Conservation (phyloP, 2,888 invertebrate species). For the Trissolcus japonicus region DNA sequence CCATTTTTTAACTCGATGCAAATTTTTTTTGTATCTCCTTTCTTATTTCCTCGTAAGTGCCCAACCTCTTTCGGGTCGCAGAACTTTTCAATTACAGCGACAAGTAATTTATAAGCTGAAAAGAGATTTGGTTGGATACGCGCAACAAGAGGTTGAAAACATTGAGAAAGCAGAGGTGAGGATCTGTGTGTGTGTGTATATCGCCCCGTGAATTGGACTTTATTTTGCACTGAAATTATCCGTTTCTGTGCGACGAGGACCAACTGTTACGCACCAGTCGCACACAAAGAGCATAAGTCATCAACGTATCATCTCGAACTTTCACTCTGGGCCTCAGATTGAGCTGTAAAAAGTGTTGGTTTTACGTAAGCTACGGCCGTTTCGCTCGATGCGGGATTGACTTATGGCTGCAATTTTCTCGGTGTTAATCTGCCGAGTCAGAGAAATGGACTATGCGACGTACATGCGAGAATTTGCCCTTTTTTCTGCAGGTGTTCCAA, state of each 20-base stretch:
- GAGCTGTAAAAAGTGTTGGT: conserved; percentile 50
- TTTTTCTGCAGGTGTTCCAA: no score
- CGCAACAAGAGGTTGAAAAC: conserved; percentile 11
- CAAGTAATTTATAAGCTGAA: conserved; percentile 7
- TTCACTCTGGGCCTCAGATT: conserved; percentile 56
- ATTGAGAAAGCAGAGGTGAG: conserved; percentile 43
- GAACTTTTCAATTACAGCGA: conserved; percentile 32
- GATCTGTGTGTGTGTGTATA: conserved; percentile 24
- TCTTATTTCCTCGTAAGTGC: background rate
- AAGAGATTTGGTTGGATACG: background rate
- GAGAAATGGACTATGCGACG: background rate
- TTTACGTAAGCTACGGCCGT: conserved; percentile 43
- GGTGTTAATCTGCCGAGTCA: conserved; percentile 32
- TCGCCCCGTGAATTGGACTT: conserved; percentile 24
- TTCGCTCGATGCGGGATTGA: conserved; percentile 31
- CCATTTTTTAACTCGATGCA: background rate
- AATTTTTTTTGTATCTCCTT: background rate
- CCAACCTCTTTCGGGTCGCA: background rate
- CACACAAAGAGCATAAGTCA: conserved; percentile 35
- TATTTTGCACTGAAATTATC: conserved; percentile 53
- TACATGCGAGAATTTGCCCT: no score
- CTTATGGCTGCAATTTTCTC: conserved; percentile 47
- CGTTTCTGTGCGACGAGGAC: conserved; percentile 44
- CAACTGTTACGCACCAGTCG: conserved; percentile 48
- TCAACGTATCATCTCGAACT: conserved; percentile 55